Conservation (phyloP, 1,140 invertebrate species). For the Dendroctonus valens region DNA sequence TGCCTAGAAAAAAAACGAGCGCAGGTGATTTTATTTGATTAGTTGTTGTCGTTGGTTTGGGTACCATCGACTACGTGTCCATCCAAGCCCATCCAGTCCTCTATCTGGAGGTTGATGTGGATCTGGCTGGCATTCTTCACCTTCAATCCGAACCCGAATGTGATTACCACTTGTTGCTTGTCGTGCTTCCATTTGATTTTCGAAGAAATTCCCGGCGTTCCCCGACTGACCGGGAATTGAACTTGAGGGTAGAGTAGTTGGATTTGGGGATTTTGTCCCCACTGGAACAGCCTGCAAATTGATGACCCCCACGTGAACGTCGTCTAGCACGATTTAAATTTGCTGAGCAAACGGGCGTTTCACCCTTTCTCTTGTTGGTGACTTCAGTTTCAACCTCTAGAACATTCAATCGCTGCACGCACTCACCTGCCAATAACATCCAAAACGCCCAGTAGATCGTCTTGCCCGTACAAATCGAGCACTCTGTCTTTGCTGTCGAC, state of each 20-base stretch:
- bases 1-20: conserved; percentile 53
- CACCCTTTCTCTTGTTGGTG: too few relatives aligned
- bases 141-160: conserved; percentile 1
- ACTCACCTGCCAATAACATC: conserved; percentile 6
- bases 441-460: neutral
- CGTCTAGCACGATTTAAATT: neutral
- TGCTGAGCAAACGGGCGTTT: neutral
- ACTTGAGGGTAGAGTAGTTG: conserved; percentile 56
- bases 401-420: too few relatives aligned
- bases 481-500: neutral
- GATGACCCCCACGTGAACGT: neutral
- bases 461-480: neutral
- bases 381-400: too few relatives aligned
- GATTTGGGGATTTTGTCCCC: conserved; percentile 57
- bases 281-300: conserved; percentile 57
- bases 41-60: neutral
- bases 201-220: conserved; percentile 63
- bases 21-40: neutral
- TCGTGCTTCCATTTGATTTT: conserved; percentile 67
- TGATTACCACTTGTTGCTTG: conserved; percentile 48
- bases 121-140: neutral
- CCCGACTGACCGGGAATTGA: conserved; percentile 59
- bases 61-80: conserved; percentile 85
- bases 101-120: conserved; percentile 59
- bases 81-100: conserved; percentile 71